Conservation (phyloP, 2,888 invertebrate genomes). For the Agrotis puta region DNA sequence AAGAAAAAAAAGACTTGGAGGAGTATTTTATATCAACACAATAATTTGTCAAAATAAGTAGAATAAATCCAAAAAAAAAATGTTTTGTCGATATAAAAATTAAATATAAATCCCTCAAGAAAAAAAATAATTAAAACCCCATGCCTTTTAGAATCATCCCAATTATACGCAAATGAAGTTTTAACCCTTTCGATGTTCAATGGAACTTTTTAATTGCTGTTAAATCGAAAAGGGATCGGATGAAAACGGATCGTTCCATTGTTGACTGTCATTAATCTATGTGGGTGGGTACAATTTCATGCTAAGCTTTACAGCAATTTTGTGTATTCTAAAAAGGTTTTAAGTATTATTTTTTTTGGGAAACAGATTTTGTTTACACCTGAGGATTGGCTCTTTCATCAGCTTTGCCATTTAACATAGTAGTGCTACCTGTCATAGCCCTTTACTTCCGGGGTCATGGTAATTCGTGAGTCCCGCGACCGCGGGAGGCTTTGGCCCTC, state of each 20-base stretch:
- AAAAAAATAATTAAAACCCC: slow-evolving; percentile 47
- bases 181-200: slow-evolving; percentile 83
- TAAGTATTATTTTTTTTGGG: background rate
- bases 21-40: no score
- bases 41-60: no score
- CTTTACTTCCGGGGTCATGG: no score
- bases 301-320: slow-evolving; percentile 66
- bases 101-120: background rate
- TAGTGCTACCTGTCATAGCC: no score
- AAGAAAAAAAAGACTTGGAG: no score
- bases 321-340: slow-evolving; percentile 62
- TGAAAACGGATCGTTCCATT: slow-evolving; percentile 78
- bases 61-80: background rate
- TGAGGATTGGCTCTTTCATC: no score
- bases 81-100: slow-evolving; percentile 23
- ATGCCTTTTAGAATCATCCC: slow-evolving; percentile 73
- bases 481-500: no score
- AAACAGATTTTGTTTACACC: no score
- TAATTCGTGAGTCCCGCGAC: no score
- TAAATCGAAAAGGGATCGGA: slow-evolving; percentile 87
- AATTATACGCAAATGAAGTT: slow-evolving; percentile 86
- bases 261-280: slow-evolving; percentile 86
- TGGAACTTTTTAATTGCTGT: slow-evolving; percentile 90
- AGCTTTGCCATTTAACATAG: no score
- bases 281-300: slow-evolving; percentile 84